These are phyloP conservation scores for Trichopria drosophilae DNA, from an alignment of 2,888 invertebrate genomes.

Conservation along the genomic window DNA sequence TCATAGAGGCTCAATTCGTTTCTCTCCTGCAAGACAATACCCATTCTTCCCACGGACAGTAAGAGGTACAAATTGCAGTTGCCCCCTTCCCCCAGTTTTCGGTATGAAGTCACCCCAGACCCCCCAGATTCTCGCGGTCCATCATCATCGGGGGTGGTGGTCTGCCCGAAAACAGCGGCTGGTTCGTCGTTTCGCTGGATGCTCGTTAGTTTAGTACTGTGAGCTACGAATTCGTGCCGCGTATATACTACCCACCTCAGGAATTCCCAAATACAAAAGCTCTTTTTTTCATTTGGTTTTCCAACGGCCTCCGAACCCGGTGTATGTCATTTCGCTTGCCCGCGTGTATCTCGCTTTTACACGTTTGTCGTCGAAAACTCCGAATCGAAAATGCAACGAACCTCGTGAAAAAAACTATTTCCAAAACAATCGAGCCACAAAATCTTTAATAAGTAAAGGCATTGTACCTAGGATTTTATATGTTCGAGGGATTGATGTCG, in stretches of 20 bases:
- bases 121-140: too few species aligned
- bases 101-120: slow-evolving; percentile 13
- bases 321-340: too few species aligned
- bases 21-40: slow-evolving; percentile 57
- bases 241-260: slow-evolving; percentile 38
- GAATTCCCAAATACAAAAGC: slow-evolving; percentile 56
- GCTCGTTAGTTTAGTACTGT: slow-evolving; percentile 19
- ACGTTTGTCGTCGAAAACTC: too few species aligned
- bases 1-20: slow-evolving; percentile 57
- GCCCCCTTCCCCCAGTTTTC: slow-evolving; percentile 42
- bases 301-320: too few species aligned
- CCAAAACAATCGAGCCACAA: too few species aligned
- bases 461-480: too few species aligned
- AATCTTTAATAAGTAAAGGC: too few species aligned
- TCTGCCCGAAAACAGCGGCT: slow-evolving; percentile 31
- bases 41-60: slow-evolving; percentile 57
- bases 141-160: slow-evolving; percentile 6
- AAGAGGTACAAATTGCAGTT: slow-evolving; percentile 59
- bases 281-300: slow-evolving; percentile 60
- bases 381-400: too few species aligned
- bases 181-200: slow-evolving; percentile 29
- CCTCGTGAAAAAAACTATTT: too few species aligned
- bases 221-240: slow-evolving; percentile 28
- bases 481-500: too few species aligned
- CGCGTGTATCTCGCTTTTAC: too few species aligned